Conservation (phyloP, 1,140 invertebrate genomes). For the Drosophila ercepeae region DNA sequence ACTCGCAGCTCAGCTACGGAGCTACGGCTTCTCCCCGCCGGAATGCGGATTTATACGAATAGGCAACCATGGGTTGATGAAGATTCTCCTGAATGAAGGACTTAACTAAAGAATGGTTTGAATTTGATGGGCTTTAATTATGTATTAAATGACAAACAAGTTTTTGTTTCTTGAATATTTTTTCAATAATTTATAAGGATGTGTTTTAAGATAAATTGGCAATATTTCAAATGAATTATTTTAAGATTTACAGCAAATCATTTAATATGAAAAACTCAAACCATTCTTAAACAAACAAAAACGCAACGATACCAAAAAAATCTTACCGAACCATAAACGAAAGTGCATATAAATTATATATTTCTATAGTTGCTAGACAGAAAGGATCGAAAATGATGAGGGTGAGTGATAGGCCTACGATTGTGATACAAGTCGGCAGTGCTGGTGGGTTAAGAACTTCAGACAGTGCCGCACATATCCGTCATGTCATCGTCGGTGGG, state of each 20-base stretch:
- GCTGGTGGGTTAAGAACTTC: slow-evolving; percentile 45
- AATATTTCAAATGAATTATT: background rate
- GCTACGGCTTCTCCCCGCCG: slow-evolving; percentile 65
- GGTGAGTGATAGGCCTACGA: slow-evolving; percentile 31
- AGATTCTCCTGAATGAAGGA: slow-evolving; percentile 15
- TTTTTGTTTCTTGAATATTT: background rate
- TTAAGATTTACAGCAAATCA: background rate
- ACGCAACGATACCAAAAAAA: slow-evolving; percentile 46
- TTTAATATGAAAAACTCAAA: background rate
- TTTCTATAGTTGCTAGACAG: slow-evolving; percentile 32
- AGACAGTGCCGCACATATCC: slow-evolving; percentile 49
- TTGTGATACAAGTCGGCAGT: slow-evolving; percentile 68
- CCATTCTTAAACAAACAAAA: slow-evolving; percentile 4
- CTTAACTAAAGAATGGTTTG: slow-evolving; percentile 1
- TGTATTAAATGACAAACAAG: too few relatives aligned
- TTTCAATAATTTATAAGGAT: too few relatives aligned
- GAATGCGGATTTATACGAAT: slow-evolving; percentile 77
- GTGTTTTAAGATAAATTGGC: too few relatives aligned
- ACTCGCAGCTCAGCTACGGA: slow-evolving; percentile 73
- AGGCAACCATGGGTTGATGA: slow-evolving; percentile 27
- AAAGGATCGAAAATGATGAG: slow-evolving; percentile 1
- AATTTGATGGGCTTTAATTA: too few relatives aligned
- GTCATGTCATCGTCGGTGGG: slow-evolving; percentile 34
- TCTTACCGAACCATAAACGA: slow-evolving; percentile 28
- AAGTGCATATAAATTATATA: slow-evolving; percentile 42